Evolutionary conservation across 2,797 vertebrate genomes (phyloP).

Genomic region (Morus bassanus): DNA sequence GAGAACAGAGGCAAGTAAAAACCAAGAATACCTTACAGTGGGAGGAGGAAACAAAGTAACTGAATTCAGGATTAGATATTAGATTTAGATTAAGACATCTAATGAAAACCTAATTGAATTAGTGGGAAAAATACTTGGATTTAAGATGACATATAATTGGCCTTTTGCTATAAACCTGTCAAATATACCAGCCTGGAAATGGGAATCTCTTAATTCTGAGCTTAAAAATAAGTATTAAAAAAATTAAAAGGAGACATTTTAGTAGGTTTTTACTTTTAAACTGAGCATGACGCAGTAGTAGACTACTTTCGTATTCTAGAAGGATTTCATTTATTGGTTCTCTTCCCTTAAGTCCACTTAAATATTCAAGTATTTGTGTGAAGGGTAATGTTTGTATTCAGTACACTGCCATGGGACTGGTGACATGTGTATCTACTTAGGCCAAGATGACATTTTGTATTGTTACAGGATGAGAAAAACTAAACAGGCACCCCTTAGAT

Average conservation of each 20-base stretch:
- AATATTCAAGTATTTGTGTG: conserved; percentile 43
- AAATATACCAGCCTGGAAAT: background rate
- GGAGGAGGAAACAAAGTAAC: background rate
- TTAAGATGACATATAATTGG: background rate
- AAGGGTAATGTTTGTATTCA: conserved; percentile 43
- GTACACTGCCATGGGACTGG: conserved; percentile 43
- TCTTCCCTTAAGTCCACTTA: conserved; percentile 38
- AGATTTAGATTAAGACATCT: background rate
- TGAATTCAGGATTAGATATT: background rate
- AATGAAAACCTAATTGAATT: background rate
- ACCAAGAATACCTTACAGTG: background rate
- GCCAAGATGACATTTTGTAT: conserved; percentile 69
- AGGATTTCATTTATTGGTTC: conserved; percentile 12
- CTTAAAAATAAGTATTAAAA: background rate
- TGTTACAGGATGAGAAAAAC: conserved; percentile 73
- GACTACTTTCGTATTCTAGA: background rate
- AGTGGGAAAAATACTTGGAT: background rate
- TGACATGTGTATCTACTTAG: conserved; percentile 75
- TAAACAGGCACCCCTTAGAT: conserved; percentile 66
- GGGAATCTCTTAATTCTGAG: background rate
- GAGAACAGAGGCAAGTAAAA: background rate
- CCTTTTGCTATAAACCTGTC: background rate
- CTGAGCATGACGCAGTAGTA: background rate
- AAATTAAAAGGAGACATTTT: background rate
- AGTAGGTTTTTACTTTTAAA: conserved; percentile 3